Conservation (phyloP, 2,113 vertebrate genomes). For the Tympanuchus pallidicinctus region DNA sequence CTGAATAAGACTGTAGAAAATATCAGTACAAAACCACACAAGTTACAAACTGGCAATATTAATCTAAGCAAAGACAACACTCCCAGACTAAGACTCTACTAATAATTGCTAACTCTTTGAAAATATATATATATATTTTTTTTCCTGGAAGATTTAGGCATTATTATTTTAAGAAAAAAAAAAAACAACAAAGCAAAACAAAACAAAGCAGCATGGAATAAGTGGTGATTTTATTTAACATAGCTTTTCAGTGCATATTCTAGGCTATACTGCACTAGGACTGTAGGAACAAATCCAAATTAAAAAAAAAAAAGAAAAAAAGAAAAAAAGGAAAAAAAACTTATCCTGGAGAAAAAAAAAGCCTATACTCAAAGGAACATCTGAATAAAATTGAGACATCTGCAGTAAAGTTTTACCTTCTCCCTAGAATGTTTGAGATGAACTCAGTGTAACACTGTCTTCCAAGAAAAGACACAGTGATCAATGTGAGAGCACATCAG, state of each 20-base stretch:
- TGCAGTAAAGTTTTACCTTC: conserved; percentile 85
- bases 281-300: conserved; percentile 62
- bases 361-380: conserved; percentile 74
- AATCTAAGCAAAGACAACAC: conserved; percentile 30
- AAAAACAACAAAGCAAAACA: background rate
- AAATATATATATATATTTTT: conserved; percentile 62
- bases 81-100: conserved; percentile 46
- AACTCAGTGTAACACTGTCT: conserved; percentile 94
- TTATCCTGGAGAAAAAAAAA: conserved; percentile 20
- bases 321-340: background rate
- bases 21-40: background rate
- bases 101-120: conserved; percentile 63
- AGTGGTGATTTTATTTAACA: conserved; percentile 62
- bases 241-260: conserved; percentile 31
- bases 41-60: conserved; percentile 23
- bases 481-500: conserved; percentile 96
- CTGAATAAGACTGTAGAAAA: background rate
- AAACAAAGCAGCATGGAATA: conserved; percentile 60
- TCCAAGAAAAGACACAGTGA: conserved; percentile 93
- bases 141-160: conserved; percentile 65
- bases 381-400: conserved; percentile 86
- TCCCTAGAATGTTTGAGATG: conserved; percentile 89
- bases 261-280: background rate
- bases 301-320: background rate
- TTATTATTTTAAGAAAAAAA: conserved; percentile 5